Evolutionary conservation across 2,888 invertebrate species (phyloP).

Genomic region (Watsonalla cultraria): DNA sequence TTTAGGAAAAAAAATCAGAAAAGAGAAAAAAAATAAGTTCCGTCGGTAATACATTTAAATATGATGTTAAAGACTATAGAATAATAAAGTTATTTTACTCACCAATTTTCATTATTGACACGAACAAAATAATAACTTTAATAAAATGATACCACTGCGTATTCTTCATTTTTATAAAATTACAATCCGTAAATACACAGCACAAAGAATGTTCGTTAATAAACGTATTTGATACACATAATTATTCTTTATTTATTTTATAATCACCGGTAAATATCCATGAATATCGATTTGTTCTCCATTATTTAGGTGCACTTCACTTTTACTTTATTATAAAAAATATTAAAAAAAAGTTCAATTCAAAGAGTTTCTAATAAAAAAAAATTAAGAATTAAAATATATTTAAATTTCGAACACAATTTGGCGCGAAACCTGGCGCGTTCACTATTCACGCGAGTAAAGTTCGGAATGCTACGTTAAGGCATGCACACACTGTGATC

Average conservation of each 20-base stretch:
- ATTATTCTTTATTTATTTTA: constrained; percentile 13
- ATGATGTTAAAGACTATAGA: too few species aligned
- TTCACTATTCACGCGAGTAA: constrained; percentile 43
- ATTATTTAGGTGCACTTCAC: constrained; percentile 17
- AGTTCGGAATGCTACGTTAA: constrained; percentile 53
- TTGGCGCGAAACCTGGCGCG: constrained; percentile 52
- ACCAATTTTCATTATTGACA: constrained; percentile 46
- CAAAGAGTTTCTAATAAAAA: constrained; percentile 10
- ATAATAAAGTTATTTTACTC: constrained; percentile 33
- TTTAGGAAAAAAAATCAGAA: too few species aligned
- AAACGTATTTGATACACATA: not conserved
- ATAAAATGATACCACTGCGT: constrained; percentile 47
- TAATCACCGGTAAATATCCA: constrained; percentile 3
- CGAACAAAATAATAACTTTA: constrained; percentile 47
- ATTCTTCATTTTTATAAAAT: constrained; percentile 54
- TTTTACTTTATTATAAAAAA: constrained; percentile 8
- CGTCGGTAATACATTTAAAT: too few species aligned
- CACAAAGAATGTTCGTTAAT: constrained; percentile 25
- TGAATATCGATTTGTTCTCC: constrained; percentile 8
- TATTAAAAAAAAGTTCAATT: constrained; percentile 7
- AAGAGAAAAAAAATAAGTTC: too few species aligned
- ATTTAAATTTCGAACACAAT: constrained; percentile 23
- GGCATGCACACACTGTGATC: constrained; percentile 67
- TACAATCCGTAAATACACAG: constrained; percentile 34
- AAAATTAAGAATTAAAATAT: constrained; percentile 13